These are phyloP conservation scores for Drosophila anceps DNA, from an alignment of 2,888 invertebrate species.

Conservation along the genomic window DNA sequence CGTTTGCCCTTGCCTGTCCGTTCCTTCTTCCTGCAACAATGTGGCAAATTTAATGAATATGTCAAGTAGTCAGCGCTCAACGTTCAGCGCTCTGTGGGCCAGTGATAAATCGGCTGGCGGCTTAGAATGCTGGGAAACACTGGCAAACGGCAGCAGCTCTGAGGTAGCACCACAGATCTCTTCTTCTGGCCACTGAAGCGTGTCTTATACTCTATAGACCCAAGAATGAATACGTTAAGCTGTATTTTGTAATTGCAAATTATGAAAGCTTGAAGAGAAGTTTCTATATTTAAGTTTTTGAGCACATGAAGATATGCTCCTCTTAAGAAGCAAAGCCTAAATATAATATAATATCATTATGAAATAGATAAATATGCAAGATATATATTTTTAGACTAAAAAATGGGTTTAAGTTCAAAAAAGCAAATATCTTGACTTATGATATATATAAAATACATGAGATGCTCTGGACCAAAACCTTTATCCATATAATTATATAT, in stretches of 20 bases:
- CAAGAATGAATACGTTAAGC: constrained; percentile 1
- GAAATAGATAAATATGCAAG: too few relatives aligned
- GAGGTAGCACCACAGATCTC: neutral
- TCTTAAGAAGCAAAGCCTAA: too few relatives aligned
- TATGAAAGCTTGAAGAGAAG: neutral
- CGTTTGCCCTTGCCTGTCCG: constrained; percentile 7
- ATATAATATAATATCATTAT: too few relatives aligned
- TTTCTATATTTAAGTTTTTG: too few relatives aligned
- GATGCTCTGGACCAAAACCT: too few relatives aligned
- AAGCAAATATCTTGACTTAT: too few relatives aligned
- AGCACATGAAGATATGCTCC: too few relatives aligned
- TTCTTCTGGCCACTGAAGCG: constrained; percentile 36
- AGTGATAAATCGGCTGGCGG: constrained; percentile 74
- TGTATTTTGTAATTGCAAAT: constrained; percentile 12
- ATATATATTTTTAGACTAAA: too few relatives aligned
- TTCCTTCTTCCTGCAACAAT: constrained; percentile 58
- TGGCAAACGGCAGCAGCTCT: constrained; percentile 27
- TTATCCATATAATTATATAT: neutral
- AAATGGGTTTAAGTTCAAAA: neutral
- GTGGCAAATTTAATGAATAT: constrained; percentile 81
- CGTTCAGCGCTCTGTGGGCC: constrained; percentile 57
- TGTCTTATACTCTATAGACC: constrained; percentile 29
- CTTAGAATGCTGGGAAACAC: constrained; percentile 57
- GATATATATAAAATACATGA: too few relatives aligned
- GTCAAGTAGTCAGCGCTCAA: constrained; percentile 75